Percentiles rank a stretch among this genome's conserved stretches.
Evolutionary conservation across 2,797 vertebrate species (phyloP).

Genomic region (Halcyon chelicuti): DNA sequence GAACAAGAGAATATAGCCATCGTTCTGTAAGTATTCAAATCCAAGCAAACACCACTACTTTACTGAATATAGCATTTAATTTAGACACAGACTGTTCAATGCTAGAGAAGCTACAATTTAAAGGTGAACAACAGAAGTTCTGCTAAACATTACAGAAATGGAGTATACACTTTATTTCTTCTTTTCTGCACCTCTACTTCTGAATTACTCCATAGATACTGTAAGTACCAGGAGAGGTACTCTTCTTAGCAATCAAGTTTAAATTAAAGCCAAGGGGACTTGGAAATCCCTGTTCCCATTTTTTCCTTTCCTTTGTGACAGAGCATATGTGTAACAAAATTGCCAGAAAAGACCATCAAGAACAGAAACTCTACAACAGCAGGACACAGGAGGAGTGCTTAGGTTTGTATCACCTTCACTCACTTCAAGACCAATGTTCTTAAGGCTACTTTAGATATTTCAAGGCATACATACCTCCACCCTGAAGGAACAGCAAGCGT

Average conservation of each 20-base stretch:
- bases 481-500: background rate
- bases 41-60: background rate
- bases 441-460: background rate
- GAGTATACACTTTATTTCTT: background rate
- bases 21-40: background rate
- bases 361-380: background rate
- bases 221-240: background rate
- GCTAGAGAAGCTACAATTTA: background rate
- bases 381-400: background rate
- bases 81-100: background rate
- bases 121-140: background rate
- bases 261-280: background rate
- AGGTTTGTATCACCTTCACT: background rate
- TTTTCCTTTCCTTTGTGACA: background rate
- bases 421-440: background rate
- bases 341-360: background rate
- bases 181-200: background rate
- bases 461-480: background rate
- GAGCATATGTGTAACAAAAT: background rate
- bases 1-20: background rate
- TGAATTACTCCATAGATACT: background rate
- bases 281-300: background rate
- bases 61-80: background rate
- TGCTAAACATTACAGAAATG: background rate
- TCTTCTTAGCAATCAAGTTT: background rate